Base-by-base conservation (phyloP, 2,797 vertebrate species). In the Propithecus perrieri region DNA sequence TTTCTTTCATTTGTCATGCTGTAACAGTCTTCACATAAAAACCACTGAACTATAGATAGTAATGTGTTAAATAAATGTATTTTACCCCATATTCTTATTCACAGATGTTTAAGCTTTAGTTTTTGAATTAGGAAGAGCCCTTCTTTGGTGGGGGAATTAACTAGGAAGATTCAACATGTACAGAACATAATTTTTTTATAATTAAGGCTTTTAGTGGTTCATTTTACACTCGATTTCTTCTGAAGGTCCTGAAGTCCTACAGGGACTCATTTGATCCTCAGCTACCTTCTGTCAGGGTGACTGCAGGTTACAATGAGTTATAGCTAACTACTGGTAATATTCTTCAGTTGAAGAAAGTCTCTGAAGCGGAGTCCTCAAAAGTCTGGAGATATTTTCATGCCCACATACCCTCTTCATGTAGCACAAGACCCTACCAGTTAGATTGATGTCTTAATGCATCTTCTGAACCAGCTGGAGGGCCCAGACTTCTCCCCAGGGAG, bases 1-100 rank as follows among this genome's bases (percentile, higher is more conserved):
- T 91, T 95, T 76, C 63, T 94, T 93, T 96, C 48, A 61, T 67
- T 92, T 84, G 7, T 53, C 18, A 18, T 92, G 12, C 17, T 61
- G 35, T 61, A 46, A n/a, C 83, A 55, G 4, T 63, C 15, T 89
- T 91, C 41, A 71, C 11, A 76, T 63, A 72, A 80, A 86, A 59
- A 80, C 65, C 76, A n/a, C 33, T 83, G 11, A 83, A 69, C 9
- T 35, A 33, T 24, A 46, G n/a, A 61, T 48, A 80, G 35, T 79
- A 38, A 53, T 46, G 24, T 38, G 14, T 81, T 93, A 81, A 35
- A 65, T 92, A n/a, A 78, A 33, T 8, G 15, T 86, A 46, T 72
- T 55, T 89, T 79, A 46, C 5, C 22, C 72, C 14, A 35, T 15
- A 72, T 35, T 93, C 10, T 14, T 89, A 89, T 35, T 59, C 67